These are phyloP conservation scores for Gadopsis bispinosus DNA, from an alignment of 2,797 vertebrate genomes.

Conservation along the genomic window DNA sequence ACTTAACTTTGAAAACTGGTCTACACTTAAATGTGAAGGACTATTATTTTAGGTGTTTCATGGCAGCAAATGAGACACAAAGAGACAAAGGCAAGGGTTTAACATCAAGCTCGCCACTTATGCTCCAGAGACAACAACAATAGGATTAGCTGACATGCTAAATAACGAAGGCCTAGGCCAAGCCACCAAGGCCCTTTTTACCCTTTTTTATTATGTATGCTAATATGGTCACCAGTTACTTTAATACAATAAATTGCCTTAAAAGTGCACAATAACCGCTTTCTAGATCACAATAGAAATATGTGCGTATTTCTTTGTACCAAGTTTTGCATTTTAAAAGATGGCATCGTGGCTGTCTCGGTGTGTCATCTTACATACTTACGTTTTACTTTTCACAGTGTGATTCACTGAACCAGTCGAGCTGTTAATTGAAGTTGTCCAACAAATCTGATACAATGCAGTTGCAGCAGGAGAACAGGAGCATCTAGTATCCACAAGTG, in stretches of 20 bases:
- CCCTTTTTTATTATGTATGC: slow-evolving; percentile 37
- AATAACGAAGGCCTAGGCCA: slow-evolving; percentile 57
- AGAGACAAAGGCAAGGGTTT: slow-evolving; percentile 68
- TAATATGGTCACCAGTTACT: slow-evolving; percentile 43
- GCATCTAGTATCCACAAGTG: slow-evolving; percentile 41
- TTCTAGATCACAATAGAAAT: background rate
- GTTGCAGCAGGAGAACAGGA: slow-evolving; percentile 37
- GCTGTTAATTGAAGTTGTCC: slow-evolving; percentile 43
- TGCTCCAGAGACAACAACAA: slow-evolving; percentile 69
- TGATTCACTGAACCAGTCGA: slow-evolving; percentile 9
- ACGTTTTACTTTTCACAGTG: slow-evolving; percentile 34
- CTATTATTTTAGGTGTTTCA: slow-evolving; percentile 45
- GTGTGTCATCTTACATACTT: too few species aligned
- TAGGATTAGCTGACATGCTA: slow-evolving; percentile 70
- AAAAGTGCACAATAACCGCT: background rate
- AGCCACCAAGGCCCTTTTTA: slow-evolving; percentile 57
- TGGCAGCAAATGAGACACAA: slow-evolving; percentile 52
- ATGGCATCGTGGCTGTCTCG: too few species aligned
- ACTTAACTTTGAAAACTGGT: slow-evolving; percentile 55
- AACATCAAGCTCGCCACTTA: slow-evolving; percentile 65
- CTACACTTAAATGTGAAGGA: slow-evolving; percentile 45
- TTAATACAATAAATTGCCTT: slow-evolving; percentile 1
- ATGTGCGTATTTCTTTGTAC: background rate
- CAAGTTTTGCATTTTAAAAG: too few species aligned
- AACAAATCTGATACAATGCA: slow-evolving; percentile 46